Evolutionary conservation across 2,888 invertebrate genomes (phyloP), one percentile per base, ranked within the genome.

Genomic region (Hemaris fuciformis): DNA sequence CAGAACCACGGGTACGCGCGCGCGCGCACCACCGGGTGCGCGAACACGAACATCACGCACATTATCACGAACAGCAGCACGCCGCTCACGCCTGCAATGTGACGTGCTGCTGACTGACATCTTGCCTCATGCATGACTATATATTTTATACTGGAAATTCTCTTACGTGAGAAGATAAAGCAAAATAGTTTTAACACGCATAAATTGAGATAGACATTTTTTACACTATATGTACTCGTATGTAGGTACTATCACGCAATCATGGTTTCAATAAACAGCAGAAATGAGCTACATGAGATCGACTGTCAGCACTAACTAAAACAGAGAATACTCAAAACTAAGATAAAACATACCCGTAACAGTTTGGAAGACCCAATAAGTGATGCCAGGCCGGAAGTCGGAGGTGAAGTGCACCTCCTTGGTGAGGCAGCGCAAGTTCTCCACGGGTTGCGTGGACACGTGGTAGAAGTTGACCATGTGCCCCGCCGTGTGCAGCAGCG

Each of bases 381-480:
- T 96, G 67, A 99, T 98, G 8, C 98, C 98, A 0, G 98, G 98
- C 76, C 97, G 96, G 77, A 98, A 98, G 85, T 99, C 99, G 0
- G 98, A 98, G 0, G 97, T 96, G 80, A 99, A 99, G 74, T 97
- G 96, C 7, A 99, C 96, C 87, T 99, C 99, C 69, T 97, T 96
- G 1, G 99, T 99, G 5, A 99, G 93, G 80, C 99, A 99, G 34
- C 96, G 94, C 1, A 99, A 89, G 85, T 99, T 98, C 77, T 98
- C 98, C 1, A 98, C 94, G 0, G 98, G 98, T 80, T 99, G 99
- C 0, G 98, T 99, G 3, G 98, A 98, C 0, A 99, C 97, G 80
- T 99, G 99, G 84, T 99, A 99, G 88, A 99, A 99, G 88, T 99
- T 99, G 34, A 99, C 97, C 82, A 99, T 96, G 78, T 99, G 99